These are phyloP conservation scores for Autographa pulchrina DNA, from an alignment of 2,888 invertebrate species.

Conservation along the genomic window DNA sequence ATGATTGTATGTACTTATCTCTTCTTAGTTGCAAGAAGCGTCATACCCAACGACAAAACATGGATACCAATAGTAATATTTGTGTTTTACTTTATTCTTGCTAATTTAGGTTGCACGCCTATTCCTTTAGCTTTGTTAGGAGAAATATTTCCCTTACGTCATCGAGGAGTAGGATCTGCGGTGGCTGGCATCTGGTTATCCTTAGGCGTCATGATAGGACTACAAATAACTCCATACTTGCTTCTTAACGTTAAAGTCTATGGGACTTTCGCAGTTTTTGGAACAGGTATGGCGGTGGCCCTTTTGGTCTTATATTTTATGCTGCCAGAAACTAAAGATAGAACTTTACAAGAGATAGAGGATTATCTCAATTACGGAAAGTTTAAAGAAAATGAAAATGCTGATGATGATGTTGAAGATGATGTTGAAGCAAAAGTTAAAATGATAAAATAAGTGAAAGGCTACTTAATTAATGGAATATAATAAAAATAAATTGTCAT, in stretches of 20 bases:
- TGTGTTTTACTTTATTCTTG: constrained; percentile 70
- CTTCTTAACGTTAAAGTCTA: constrained; percentile 61
- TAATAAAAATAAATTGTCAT: no score
- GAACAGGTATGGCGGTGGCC: constrained; percentile 43
- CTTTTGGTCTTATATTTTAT: constrained; percentile 61
- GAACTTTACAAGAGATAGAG: constrained; percentile 70
- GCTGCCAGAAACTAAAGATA: constrained; percentile 71
- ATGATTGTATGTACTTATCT: constrained; percentile 66
- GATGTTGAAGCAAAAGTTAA: constrained; percentile 38
- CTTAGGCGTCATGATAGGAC: constrained; percentile 60
- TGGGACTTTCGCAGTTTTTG: constrained; percentile 65
- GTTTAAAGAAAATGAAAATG: constrained; percentile 25
- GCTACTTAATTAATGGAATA: no score
- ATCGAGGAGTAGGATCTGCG: constrained; percentile 71
- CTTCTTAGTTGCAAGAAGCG: constrained; percentile 59
- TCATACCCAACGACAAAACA: constrained; percentile 60
- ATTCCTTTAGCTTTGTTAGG: constrained; percentile 77
- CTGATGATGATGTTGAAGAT: constrained; percentile 21
- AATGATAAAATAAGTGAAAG: constrained; percentile 32
- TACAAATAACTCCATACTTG: constrained; percentile 71
- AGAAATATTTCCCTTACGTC: constrained; percentile 76
- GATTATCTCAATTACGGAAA: constrained; percentile 61
- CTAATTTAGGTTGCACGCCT: constrained; percentile 77
- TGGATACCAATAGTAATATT: constrained; percentile 71
- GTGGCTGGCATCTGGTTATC: constrained; percentile 67